A percentile compares a stretch with the other conserved stretches of the same genome.
These are phyloP conservation scores for Coranthus polyacanthus DNA, from an alignment of 2,797 vertebrate genomes.

Conservation along the genomic window DNA sequence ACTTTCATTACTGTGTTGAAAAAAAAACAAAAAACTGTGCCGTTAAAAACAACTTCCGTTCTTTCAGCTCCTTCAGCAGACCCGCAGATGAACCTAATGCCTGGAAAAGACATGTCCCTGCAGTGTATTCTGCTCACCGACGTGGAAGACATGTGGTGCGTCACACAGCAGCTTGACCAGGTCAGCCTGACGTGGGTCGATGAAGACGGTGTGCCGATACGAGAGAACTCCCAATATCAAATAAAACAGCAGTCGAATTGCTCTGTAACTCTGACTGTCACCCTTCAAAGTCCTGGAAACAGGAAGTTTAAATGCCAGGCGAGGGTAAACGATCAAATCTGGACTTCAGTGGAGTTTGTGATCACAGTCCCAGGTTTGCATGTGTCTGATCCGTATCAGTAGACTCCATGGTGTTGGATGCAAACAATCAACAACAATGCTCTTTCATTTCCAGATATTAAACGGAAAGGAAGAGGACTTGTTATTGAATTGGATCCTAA, in stretches of 20 bases:
- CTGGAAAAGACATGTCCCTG: conserved; percentile 12
- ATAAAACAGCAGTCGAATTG: conserved; percentile 2
- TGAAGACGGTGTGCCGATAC: conserved; percentile 11
- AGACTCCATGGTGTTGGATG: background rate
- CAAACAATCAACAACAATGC: background rate
- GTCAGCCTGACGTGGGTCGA: conserved; percentile 50
- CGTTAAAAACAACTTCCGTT: background rate
- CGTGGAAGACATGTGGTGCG: background rate
- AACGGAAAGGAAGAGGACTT: conserved; percentile 27
- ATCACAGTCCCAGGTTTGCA: conserved; percentile 54
- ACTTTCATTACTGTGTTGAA: background rate
- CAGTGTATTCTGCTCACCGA: conserved; percentile 52
- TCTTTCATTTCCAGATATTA: conserved; percentile 19
- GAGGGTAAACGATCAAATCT: background rate
- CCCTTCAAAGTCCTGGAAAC: conserved; percentile 9
- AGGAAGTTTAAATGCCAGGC: conserved; percentile 51
- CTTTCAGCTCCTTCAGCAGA: background rate
- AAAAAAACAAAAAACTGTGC: too few relatives aligned
- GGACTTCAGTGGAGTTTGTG: conserved; percentile 12
- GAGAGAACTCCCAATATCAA: conserved; percentile 18
- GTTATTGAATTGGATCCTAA: background rate
- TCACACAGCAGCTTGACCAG: rapidly evolving
- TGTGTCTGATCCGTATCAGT: background rate
- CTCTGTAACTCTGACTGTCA: conserved; percentile 41
- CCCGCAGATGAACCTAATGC: conserved; percentile 13